These are phyloP conservation scores for Parasteatoda tepidariorum DNA, from an alignment of 1,140 invertebrate genomes.

Conservation along the genomic window DNA sequence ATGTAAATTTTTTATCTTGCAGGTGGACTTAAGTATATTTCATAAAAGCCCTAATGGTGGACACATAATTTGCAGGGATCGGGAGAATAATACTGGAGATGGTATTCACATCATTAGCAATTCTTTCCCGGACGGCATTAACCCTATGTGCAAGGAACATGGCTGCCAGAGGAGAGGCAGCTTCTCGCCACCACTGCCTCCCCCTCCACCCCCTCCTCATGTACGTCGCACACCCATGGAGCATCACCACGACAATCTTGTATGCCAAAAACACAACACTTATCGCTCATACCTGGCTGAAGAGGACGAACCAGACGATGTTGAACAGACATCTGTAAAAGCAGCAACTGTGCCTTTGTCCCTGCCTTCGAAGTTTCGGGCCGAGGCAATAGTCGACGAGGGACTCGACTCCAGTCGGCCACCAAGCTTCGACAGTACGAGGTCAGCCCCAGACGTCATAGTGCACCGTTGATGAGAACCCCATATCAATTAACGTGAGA, in stretches of 20 bases:
- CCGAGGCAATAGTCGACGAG: conserved; percentile 76
- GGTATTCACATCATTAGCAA: conserved; percentile 58
- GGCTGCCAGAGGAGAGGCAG: conserved; percentile 15
- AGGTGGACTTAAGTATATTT: conserved; percentile 62
- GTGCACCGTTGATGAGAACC: conserved; percentile 79
- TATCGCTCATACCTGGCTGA: conserved; percentile 27
- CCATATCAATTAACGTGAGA: conserved; percentile 11
- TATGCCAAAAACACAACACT: conserved; percentile 47
- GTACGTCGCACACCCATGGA: conserved; percentile 13
- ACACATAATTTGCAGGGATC: conserved; percentile 37
- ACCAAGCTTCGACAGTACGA: conserved; percentile 71
- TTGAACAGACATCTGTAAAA: conserved; percentile 26
- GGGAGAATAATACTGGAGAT: conserved; percentile 11
- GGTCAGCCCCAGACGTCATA: conserved; percentile 62
- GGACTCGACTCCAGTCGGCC: conserved; percentile 69
- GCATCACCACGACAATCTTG: conserved; percentile 39
- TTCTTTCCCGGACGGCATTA: conserved; percentile 51
- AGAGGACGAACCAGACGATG: conserved; percentile 17
- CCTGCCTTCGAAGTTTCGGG: conserved; percentile 64
- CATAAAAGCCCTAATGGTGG: conserved; percentile 63
- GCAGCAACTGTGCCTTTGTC: conserved; percentile 61
- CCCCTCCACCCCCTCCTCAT: conserved; percentile 56
- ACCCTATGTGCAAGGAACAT: conserved; percentile 50
- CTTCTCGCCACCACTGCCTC: conserved; percentile 45
- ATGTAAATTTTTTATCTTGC: background rate